Conservation (phyloP, 1,140 invertebrate genomes). For the Theocolax elegans region DNA sequence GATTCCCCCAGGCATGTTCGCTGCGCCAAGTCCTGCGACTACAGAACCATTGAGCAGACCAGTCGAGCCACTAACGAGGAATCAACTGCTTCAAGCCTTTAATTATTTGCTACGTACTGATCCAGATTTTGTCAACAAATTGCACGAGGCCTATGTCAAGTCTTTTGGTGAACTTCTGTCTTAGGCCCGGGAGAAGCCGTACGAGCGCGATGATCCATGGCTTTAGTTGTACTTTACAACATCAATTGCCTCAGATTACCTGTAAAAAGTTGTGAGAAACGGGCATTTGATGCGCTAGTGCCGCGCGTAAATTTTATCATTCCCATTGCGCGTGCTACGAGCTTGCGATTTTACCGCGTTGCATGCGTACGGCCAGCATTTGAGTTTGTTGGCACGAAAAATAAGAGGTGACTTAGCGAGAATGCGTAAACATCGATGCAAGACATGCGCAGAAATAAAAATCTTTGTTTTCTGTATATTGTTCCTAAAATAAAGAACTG, state of each 20-base stretch:
- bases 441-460: background rate
- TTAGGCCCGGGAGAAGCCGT: slow-evolving; percentile 45
- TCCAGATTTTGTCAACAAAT: slow-evolving; percentile 84
- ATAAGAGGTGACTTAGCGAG: background rate
- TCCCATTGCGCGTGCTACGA: slow-evolving; percentile 10
- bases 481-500: background rate
- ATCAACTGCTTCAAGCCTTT: slow-evolving; percentile 88
- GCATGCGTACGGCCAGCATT: background rate
- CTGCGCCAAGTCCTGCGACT: slow-evolving; percentile 64
- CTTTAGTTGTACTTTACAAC: slow-evolving; percentile 31
- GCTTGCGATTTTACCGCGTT: background rate
- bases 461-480: background rate
- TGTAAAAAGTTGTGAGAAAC: slow-evolving; percentile 19
- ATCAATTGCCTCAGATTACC: background rate
- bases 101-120: slow-evolving; percentile 89
- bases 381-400: background rate
- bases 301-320: slow-evolving; percentile 19
- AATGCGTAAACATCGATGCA: background rate
- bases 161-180: slow-evolving; percentile 81
- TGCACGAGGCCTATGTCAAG: slow-evolving; percentile 91
- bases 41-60: slow-evolving; percentile 59
- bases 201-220: slow-evolving; percentile 3
- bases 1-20: slow-evolving; percentile 87
- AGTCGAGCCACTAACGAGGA: slow-evolving; percentile 82
- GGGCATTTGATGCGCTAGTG: background rate